These are phyloP conservation scores for Agrochola lota DNA, from an alignment of 2,888 invertebrate species.

Conservation along the genomic window DNA sequence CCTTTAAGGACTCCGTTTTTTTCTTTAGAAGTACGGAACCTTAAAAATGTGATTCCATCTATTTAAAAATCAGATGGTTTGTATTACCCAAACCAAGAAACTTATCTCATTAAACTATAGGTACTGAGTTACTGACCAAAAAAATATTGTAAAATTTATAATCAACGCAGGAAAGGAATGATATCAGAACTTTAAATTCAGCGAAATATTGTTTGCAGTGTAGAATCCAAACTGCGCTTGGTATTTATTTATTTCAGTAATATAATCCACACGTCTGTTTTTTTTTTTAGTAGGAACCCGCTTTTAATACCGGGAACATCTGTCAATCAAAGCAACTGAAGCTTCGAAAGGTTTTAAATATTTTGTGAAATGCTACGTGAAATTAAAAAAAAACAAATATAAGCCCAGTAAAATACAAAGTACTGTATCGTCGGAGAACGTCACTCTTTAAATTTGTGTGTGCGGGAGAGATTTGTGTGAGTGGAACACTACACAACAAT, in stretches of 20 bases:
- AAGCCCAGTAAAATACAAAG: neutral
- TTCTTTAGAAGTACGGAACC: no score
- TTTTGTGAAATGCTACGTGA: neutral
- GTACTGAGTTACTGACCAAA: neutral
- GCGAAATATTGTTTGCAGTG: neutral
- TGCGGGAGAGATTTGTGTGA: no score
- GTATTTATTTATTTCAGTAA: neutral
- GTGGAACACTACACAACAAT: no score
- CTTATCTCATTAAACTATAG: neutral
- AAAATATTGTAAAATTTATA: neutral
- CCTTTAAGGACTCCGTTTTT: no score
- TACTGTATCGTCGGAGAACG: no score
- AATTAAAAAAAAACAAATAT: neutral
- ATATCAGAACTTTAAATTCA: neutral
- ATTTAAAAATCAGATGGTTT: neutral
- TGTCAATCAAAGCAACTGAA: neutral
- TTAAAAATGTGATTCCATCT: slow-evolving; percentile 1
- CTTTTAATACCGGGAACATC: neutral
- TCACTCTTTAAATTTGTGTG: no score
- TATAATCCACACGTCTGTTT: neutral
- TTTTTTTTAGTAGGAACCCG: neutral
- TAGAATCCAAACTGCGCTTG: neutral
- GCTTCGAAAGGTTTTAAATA: neutral
- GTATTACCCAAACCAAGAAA: neutral
- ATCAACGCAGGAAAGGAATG: neutral